Percentiles rank a stretch among this genome's conserved stretches.
phyloP scores from a whole-genome alignment of 1,140 invertebrate genomes.

The Lethocerus indicus region DNA sequence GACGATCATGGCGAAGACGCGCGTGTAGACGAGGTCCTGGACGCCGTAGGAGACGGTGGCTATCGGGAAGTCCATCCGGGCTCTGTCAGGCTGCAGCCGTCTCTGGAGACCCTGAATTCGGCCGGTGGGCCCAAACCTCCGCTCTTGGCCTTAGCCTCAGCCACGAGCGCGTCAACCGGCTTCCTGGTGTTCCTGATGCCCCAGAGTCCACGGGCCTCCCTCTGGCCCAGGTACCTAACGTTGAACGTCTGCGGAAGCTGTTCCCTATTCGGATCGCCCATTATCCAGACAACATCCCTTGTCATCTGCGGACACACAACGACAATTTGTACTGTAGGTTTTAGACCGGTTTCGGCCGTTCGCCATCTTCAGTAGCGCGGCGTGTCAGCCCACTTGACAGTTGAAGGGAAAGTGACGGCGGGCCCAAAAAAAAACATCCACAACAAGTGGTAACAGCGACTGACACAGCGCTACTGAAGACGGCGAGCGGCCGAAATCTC shows the following conservation, averaged over 20 bases:
- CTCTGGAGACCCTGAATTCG: constrained; percentile 49
- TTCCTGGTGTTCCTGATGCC: constrained; percentile 84
- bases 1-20: constrained; percentile 90
- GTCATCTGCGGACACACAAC: no score
- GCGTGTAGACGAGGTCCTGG: constrained; percentile 82
- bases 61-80: constrained; percentile 8
- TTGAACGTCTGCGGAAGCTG: constrained; percentile 32
- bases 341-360: no score
- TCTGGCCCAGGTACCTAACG: constrained; percentile 67
- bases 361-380: no score
- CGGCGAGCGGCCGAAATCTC: no score
- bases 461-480: no score
- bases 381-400: no score
- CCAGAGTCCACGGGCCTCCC: constrained; percentile 72
- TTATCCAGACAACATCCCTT: no score
- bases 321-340: no score
- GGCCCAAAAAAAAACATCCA: no score
- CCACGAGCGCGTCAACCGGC: constrained; percentile 80
- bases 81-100: constrained; percentile 31
- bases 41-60: constrained; percentile 65
- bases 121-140: constrained; percentile 50
- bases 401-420: no score
- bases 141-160: constrained; percentile 48
- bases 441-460: no score
- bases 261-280: no score